Evolutionary conservation across 2,888 invertebrate species (phyloP).

Genomic region (Arctia plantaginis): DNA sequence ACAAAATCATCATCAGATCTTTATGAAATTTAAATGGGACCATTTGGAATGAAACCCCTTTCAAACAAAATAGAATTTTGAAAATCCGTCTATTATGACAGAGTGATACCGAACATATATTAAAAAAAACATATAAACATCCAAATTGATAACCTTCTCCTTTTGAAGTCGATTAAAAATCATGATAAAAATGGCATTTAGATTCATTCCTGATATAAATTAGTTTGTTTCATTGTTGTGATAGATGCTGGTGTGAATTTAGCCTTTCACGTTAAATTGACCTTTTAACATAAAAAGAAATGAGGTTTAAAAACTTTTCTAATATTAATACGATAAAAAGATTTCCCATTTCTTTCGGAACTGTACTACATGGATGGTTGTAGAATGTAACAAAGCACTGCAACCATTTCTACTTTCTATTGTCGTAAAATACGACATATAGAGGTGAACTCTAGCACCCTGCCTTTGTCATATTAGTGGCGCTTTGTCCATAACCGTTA

Average conservation of each 20-base stretch:
- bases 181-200: background rate
- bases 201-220: background rate
- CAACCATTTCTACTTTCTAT: background rate
- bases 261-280: background rate
- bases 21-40: too few relatives aligned
- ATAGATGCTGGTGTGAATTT: background rate
- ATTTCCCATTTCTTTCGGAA: background rate
- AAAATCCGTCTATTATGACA: too few relatives aligned
- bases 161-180: too few relatives aligned
- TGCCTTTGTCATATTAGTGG: constrained; percentile 28
- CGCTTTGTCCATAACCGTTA: background rate
- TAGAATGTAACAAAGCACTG: background rate
- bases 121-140: too few relatives aligned
- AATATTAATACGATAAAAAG: background rate
- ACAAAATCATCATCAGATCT: too few relatives aligned
- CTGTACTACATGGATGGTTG: background rate
- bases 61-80: too few relatives aligned
- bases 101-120: too few relatives aligned
- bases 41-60: too few relatives aligned
- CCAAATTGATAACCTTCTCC: too few relatives aligned
- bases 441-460: background rate
- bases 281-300: background rate
- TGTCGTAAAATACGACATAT: background rate
- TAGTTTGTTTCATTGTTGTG: background rate
- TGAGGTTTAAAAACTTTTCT: background rate